Conservation (phyloP, 1,140 invertebrate species). For the Nixonia krombeini region DNA sequence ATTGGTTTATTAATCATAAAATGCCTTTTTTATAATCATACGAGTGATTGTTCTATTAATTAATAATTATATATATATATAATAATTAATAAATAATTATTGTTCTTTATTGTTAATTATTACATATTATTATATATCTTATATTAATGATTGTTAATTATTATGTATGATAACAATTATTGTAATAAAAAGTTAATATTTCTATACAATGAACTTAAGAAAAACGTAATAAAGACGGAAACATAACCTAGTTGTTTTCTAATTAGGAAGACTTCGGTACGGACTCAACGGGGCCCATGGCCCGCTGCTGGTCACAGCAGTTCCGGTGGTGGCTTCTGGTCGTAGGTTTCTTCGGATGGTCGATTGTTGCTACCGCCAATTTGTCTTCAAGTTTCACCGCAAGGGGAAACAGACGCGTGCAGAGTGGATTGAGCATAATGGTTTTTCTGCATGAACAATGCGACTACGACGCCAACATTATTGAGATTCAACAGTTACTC, state of each 20-base stretch:
- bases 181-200: background rate
- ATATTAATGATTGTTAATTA: too few species aligned
- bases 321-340: slow-evolving; percentile 66
- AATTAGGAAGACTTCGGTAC: slow-evolving; percentile 20
- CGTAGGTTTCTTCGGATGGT: slow-evolving; percentile 56
- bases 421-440: slow-evolving; percentile 50
- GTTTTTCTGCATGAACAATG: slow-evolving; percentile 64
- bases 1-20: too few species aligned
- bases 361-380: slow-evolving; percentile 36
- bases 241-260: background rate
- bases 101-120: too few species aligned
- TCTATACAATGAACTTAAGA: too few species aligned
- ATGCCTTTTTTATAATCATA: too few species aligned
- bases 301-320: slow-evolving; percentile 63
- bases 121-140: too few species aligned
- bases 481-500: slow-evolving; percentile 55
- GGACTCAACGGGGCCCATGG: slow-evolving; percentile 60
- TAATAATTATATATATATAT: too few species aligned
- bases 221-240: too few species aligned
- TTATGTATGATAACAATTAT: too few species aligned
- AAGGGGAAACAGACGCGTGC: slow-evolving; percentile 15
- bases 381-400: slow-evolving; percentile 36
- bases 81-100: too few species aligned
- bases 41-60: too few species aligned
- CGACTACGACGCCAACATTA: slow-evolving; percentile 43